Evolutionary conservation across 2,797 vertebrate genomes (phyloP), one percentile per base, ranked within the genome.

Genomic region (Aeoliscus strigatus): DNA sequence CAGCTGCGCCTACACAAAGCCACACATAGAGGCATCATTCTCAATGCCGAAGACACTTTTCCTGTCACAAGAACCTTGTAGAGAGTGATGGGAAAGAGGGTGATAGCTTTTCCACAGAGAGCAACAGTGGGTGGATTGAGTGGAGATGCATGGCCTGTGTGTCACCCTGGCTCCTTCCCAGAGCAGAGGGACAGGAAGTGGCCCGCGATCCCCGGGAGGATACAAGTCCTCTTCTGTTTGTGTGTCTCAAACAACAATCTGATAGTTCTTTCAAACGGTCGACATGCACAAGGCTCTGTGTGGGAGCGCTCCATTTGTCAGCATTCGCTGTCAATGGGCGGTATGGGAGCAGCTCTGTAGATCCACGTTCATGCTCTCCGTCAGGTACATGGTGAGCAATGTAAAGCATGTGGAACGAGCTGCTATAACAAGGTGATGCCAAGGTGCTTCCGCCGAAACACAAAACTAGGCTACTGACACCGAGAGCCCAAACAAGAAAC

Each of bases 51-150:
- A 66, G 73, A 77, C 60, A 51, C 66, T 65, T 77, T 83, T 84
- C 81, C 79, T 81, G 78, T 77, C 77, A 37, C 59, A 42, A 64
- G 49, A 71, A 60, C 38, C 29, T 13, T 5, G 31, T 15, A 33
- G 8, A 25, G 67, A 60, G 48, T 23, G 38, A 43, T 28, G 66
- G 68, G 73, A 74, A 71, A 18, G 60, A 64, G 51, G 71, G 67
- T 5, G 66, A 79, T 66, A 39, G 51, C 65, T 60, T 65, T 75
- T 59, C 69, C 66, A 58, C 70, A 45, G 38, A 46, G 58, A n/a
- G 66, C 66, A 85, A 90, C 86, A 89, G 80, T 81, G 80, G 73
- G 57, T 51, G 79, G 83, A 88, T 89, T 90, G 81, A 88, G 76
- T 21, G 39, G 80, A 60, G 80, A 82, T 75, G 72, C 73, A 63